Percentiles rank a stretch among this genome's conserved stretches.
Conservation (phyloP, 2,113 vertebrate species). For the Cololabis saira region DNA sequence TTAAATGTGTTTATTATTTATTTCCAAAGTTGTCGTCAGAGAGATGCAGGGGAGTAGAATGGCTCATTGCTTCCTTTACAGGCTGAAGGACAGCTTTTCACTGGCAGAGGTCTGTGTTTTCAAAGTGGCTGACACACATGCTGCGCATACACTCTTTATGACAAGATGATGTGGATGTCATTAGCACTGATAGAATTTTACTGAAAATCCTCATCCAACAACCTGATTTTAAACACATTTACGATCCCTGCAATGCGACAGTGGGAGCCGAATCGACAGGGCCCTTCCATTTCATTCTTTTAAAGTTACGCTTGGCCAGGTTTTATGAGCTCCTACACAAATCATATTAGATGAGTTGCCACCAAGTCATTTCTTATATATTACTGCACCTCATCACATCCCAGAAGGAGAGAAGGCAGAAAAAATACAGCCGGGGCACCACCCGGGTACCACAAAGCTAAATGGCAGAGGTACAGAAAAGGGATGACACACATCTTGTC, state of each 20-base stretch:
- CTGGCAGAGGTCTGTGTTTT: constrained; percentile 16
- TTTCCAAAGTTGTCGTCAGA: constrained; percentile 57
- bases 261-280: constrained; percentile 47
- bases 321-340: constrained; percentile 77
- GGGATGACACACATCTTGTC: constrained; percentile 67
- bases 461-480: constrained; percentile 58
- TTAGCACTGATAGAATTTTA: constrained; percentile 55
- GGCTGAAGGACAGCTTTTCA: constrained; percentile 26
- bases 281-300: constrained; percentile 65
- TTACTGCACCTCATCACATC: constrained; percentile 67
- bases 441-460: constrained; percentile 29
- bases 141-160: constrained; percentile 25
- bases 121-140: constrained; percentile 22
- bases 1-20: constrained; percentile 84
- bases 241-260: constrained; percentile 75
- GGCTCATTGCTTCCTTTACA: constrained; percentile 38
- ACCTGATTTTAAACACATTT: constrained; percentile 55
- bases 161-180: constrained; percentile 45
- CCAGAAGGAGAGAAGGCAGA: constrained; percentile 37
- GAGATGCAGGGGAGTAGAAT: constrained; percentile 31
- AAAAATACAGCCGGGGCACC: constrained; percentile 37
- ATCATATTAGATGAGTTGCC: constrained; percentile 76
- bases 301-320: constrained; percentile 70
- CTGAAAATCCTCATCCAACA: constrained; percentile 49
- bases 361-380: constrained; percentile 72